These are phyloP conservation scores for Cinclus cinclus DNA, from an alignment of 2,113 vertebrate species.

Conservation along the genomic window DNA sequence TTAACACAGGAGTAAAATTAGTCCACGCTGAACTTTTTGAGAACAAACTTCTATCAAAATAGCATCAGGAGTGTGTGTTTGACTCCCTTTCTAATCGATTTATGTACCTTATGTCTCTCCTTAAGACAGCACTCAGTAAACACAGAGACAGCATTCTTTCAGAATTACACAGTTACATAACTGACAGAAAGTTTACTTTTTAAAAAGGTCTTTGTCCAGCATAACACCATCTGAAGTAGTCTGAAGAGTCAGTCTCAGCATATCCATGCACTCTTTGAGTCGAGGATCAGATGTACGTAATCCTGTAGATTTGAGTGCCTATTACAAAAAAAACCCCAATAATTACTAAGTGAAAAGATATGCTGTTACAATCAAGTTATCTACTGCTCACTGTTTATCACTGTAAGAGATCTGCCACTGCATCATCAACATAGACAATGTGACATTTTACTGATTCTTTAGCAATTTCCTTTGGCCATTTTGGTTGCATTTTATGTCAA, in stretches of 20 bases:
- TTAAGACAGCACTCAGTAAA: background rate
- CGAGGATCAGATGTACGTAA: slow-evolving; percentile 95
- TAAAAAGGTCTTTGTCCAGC: slow-evolving; percentile 96
- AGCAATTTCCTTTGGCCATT: background rate
- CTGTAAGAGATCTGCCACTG: background rate
- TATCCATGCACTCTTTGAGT: slow-evolving; percentile 98
- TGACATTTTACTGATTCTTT: background rate
- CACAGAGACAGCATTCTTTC: background rate
- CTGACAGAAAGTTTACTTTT: slow-evolving; percentile 85
- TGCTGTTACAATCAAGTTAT: background rate
- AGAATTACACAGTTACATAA: slow-evolving; percentile 28
- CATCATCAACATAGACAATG: background rate
- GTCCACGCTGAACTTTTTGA: background rate
- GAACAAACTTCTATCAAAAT: background rate
- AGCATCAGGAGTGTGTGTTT: background rate
- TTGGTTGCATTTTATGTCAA: background rate
- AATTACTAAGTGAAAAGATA: background rate
- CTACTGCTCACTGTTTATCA: background rate
- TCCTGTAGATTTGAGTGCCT: slow-evolving; percentile 97
- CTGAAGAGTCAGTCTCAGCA: slow-evolving; percentile 93
- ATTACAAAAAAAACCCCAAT: background rate
- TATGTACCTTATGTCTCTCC: background rate
- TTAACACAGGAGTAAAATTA: background rate
- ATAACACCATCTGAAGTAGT: slow-evolving; percentile 94
- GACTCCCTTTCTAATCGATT: background rate